These are phyloP conservation scores for Cichlasoma orientale DNA, from an alignment of 2,797 vertebrate species.

Conservation along the genomic window DNA sequence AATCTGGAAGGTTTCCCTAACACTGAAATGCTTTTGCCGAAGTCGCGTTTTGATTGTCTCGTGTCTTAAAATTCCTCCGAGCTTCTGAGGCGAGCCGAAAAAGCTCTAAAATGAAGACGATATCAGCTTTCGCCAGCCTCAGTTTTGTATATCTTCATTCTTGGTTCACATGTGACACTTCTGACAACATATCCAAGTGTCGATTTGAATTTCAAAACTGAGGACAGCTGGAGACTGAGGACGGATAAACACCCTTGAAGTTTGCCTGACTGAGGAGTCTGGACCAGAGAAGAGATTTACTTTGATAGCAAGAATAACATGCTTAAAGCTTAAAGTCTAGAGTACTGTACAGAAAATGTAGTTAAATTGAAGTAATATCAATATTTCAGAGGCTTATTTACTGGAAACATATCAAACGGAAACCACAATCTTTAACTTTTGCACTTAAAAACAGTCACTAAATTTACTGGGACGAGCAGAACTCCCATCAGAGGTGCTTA, in stretches of 20 bases:
- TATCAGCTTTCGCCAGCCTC: neutral
- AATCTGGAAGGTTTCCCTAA: neutral
- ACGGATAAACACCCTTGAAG: constrained; percentile 16
- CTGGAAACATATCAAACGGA: neutral
- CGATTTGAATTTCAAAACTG: neutral
- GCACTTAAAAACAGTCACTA: neutral
- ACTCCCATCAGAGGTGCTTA: neutral
- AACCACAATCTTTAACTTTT: neutral
- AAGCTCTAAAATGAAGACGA: neutral
- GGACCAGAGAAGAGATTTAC: neutral
- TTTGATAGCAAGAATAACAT: neutral
- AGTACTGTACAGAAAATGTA: neutral
- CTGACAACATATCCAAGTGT: neutral
- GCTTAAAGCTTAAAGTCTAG: neutral
- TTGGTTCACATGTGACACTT: neutral
- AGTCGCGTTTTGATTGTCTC: constrained; percentile 21
- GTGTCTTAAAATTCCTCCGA: neutral
- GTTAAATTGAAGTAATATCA: neutral
- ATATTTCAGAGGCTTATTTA: neutral
- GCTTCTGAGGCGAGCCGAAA: neutral
- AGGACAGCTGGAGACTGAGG: constrained; percentile 3
- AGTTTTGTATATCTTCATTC: neutral
- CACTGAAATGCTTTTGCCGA: neutral
- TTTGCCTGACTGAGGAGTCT: neutral
- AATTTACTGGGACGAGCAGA: neutral